Evolutionary conservation across 2,797 vertebrate genomes (phyloP).

Genomic region (Enteromius paludinosus): DNA sequence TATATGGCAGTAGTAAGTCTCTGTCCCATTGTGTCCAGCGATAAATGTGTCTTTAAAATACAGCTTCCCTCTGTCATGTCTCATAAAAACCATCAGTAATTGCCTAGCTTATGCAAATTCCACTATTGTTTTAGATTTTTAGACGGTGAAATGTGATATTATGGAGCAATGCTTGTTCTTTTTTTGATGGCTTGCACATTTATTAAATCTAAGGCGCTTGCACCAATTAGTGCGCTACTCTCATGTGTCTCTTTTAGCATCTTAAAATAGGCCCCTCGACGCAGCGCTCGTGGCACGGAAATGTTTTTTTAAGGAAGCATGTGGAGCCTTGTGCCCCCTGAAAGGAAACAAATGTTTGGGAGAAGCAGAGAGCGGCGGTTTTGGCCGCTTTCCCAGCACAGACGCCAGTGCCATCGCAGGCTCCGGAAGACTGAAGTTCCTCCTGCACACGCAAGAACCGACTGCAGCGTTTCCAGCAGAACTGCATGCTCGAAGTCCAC

Average conservation of each 20-base stretch:
- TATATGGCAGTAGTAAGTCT: conserved; percentile 60
- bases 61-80: conserved; percentile 45
- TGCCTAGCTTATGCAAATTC: conserved; percentile 24
- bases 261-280: conserved; percentile 56
- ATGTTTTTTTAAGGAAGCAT: conserved; percentile 58
- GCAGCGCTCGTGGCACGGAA: conserved; percentile 50
- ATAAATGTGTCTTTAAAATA: conserved; percentile 55
- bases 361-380: conserved; percentile 67
- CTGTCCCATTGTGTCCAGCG: conserved; percentile 59
- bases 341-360: conserved; percentile 77
- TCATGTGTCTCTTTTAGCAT: conserved; percentile 51
- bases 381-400: conserved; percentile 69
- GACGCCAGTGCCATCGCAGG: conserved; percentile 56
- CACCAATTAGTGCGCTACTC: conserved; percentile 47
- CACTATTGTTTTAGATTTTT: neutral
- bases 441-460: conserved; percentile 2
- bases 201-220: conserved; percentile 34
- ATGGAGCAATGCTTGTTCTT: neutral
- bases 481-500: neutral
- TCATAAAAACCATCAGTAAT: conserved; percentile 14
- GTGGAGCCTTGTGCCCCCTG: conserved; percentile 65
- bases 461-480: conserved; percentile 20
- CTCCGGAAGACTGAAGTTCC: conserved; percentile 42
- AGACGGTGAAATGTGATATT: neutral
- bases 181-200: neutral